Conservation (phyloP, 1,140 invertebrate species). For the Nebria ingens region DNA sequence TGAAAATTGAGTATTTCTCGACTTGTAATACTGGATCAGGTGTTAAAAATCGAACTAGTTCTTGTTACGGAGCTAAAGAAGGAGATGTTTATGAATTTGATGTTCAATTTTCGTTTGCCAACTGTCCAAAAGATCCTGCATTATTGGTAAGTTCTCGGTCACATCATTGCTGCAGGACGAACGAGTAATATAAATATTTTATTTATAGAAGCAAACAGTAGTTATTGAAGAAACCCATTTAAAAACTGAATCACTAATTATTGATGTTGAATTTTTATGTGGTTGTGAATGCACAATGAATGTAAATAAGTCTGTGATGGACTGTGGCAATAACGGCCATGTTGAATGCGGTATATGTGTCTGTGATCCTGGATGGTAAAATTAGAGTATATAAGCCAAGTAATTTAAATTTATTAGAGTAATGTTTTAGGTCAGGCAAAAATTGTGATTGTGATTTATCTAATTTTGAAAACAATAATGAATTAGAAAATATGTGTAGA, state of each 20-base stretch:
- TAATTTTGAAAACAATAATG: constrained; percentile 35
- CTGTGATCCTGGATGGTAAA: constrained; percentile 47
- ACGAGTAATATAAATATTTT: constrained; percentile 8
- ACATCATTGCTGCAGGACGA: no score
- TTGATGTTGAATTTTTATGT: constrained; percentile 39
- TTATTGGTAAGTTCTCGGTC: constrained; percentile 10
- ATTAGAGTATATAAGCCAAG: constrained; percentile 13
- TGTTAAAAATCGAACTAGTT: constrained; percentile 33
- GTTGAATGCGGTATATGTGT: constrained; percentile 44
- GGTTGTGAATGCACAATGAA: constrained; percentile 31
- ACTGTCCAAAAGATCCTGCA: constrained; percentile 34
- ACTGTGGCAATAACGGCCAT: constrained; percentile 38
- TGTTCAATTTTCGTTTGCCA: constrained; percentile 41
- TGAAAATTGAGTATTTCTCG: constrained; percentile 43
- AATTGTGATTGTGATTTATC: constrained; percentile 39
- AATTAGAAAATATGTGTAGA: constrained; percentile 33
- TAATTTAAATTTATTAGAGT: constrained; percentile 10
- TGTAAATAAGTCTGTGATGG: constrained; percentile 27
- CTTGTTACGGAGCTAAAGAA: constrained; percentile 42
- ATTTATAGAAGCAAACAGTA: constrained; percentile 28
- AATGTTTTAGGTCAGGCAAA: constrained; percentile 41
- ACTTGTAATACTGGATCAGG: constrained; percentile 41
- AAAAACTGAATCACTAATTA: constrained; percentile 35
- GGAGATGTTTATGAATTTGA: constrained; percentile 46
- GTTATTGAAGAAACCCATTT: constrained; percentile 40